These are phyloP conservation scores for Rhodophaea formosa DNA, from an alignment of 2,888 invertebrate genomes.

Conservation along the genomic window DNA sequence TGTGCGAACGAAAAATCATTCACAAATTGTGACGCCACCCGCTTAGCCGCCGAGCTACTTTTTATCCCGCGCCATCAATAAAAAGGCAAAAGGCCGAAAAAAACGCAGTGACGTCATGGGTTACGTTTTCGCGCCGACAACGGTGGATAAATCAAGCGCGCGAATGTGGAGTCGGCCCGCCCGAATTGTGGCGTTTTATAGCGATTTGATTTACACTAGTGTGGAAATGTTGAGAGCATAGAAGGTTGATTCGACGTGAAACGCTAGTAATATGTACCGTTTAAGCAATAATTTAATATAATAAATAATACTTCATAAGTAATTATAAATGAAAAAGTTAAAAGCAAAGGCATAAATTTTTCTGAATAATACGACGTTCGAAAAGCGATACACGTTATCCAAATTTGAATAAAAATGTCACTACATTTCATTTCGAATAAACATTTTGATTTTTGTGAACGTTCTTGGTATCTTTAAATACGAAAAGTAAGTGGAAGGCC, in stretches of 20 bases:
- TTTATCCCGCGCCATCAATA: constrained; percentile 77
- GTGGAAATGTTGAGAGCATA: background rate
- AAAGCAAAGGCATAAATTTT: too few relatives aligned
- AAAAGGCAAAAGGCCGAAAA: constrained; percentile 51
- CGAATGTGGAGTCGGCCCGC: constrained; percentile 70
- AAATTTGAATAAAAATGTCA: too few relatives aligned
- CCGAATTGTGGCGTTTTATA: constrained; percentile 66
- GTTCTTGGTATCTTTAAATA: too few relatives aligned
- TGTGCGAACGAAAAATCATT: constrained; percentile 72
- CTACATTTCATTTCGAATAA: too few relatives aligned
- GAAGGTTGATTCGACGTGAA: background rate
- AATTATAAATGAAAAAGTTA: too few relatives aligned
- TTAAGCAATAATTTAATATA: too few relatives aligned
- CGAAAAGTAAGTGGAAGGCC: too few relatives aligned
- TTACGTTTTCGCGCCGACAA: constrained; percentile 74
- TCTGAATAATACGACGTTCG: too few relatives aligned
- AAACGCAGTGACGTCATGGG: constrained; percentile 75
- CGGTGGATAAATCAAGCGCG: constrained; percentile 72
- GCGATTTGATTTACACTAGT: constrained; percentile 66
- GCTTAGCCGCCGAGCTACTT: constrained; percentile 64
- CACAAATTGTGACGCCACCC: constrained; percentile 72
- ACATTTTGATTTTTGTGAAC: too few relatives aligned
- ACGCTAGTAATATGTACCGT: too few relatives aligned
- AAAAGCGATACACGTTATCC: too few relatives aligned
- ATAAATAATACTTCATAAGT: too few relatives aligned